Percentiles rank a stretch among this genome's conserved stretches.
Conservation (phyloP, 2,888 invertebrate species). For the Eubasilissa splendida region DNA sequence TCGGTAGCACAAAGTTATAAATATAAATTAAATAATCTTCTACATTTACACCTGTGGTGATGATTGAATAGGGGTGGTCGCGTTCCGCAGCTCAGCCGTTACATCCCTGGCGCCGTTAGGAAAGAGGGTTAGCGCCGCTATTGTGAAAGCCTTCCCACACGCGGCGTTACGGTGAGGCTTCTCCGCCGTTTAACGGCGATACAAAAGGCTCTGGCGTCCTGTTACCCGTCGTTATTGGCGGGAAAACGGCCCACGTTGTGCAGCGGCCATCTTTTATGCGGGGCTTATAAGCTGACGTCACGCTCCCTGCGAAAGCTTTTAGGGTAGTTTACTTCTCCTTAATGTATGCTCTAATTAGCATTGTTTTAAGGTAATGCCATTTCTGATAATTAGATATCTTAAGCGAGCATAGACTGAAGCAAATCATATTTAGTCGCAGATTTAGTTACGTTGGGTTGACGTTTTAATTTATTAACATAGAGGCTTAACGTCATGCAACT, state of each 20-base stretch:
- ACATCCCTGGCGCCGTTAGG: not conserved
- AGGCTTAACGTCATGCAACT: no score
- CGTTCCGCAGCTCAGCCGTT: slow-evolving; percentile 1
- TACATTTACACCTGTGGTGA: not conserved
- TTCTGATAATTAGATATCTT: not conserved
- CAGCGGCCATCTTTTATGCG: slow-evolving; percentile 15
- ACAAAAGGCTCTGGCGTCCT: slow-evolving; percentile 22
- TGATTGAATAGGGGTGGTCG: not conserved
- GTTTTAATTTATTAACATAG: no score
- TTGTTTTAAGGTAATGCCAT: slow-evolving; percentile 5
- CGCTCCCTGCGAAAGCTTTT: slow-evolving; percentile 20
- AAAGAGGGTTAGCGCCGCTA: slow-evolving; percentile 2
- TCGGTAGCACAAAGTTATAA: no score
- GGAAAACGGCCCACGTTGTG: not conserved
- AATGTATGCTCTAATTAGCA: slow-evolving; percentile 25
- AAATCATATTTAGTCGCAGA: no score
- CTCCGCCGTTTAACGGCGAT: slow-evolving; percentile 27
- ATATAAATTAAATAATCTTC: no score
- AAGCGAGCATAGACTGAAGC: no score
- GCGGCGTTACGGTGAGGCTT: not conserved
- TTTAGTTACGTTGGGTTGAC: no score
- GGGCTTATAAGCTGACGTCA: slow-evolving; percentile 30
- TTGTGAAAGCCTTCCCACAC: slow-evolving; percentile 15
- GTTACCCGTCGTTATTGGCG: slow-evolving; percentile 7
- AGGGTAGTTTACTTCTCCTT: slow-evolving; percentile 3